Conservation (phyloP, 2,113 vertebrate species). For the Myocastor coypus region DNA sequence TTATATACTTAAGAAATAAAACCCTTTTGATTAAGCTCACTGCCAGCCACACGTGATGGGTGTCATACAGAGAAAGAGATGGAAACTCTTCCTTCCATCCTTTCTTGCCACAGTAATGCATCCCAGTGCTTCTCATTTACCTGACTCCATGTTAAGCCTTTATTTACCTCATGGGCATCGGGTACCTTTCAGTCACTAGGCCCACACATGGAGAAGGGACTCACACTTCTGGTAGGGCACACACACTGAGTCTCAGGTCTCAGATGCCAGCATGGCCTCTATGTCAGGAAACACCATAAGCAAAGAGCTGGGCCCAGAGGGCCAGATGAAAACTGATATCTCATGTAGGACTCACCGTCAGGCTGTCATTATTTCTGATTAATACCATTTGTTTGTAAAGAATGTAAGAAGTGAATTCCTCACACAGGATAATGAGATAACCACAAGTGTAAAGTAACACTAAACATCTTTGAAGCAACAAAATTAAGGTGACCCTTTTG, state of each 20-base stretch:
- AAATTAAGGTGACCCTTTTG: conserved; percentile 8
- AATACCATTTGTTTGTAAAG: conserved; percentile 46
- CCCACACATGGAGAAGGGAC: not conserved
- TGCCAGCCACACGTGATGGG: not conserved
- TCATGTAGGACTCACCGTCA: not conserved
- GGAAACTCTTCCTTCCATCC: not conserved
- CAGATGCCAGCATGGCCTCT: not conserved
- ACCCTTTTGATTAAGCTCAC: conserved; percentile 21
- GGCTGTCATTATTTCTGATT: not conserved
- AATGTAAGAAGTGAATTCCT: conserved; percentile 3
- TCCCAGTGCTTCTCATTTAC: not conserved
- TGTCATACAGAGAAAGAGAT: not conserved
- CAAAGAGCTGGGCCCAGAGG: not conserved
- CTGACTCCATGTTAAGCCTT: not conserved
- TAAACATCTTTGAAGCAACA: not conserved
- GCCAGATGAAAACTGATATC: conserved; percentile 3
- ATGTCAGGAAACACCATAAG: not conserved
- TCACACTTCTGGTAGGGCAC: not conserved
- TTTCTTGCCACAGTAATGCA: not conserved
- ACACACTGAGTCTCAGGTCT: not conserved
- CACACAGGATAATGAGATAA: not conserved
- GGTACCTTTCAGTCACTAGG: not conserved
- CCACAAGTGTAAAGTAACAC: not conserved
- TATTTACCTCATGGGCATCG: not conserved
- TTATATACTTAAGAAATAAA: not conserved